Evolutionary conservation across 2,113 vertebrate genomes (phyloP), one percentile per base, ranked within the genome.

Genomic region (Sylvia atricapilla): DNA sequence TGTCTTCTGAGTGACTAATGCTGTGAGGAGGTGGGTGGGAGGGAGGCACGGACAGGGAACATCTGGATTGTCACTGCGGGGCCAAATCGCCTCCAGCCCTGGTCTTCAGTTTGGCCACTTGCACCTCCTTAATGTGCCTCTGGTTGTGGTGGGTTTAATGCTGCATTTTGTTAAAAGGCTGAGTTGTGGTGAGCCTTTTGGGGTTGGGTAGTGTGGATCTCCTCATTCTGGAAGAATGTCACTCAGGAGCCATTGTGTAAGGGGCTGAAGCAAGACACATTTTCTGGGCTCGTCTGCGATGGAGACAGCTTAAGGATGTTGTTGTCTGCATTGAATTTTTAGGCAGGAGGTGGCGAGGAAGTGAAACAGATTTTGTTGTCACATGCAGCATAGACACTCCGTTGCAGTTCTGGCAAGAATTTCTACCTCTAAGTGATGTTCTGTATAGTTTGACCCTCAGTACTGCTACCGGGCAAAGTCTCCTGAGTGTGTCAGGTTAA

Each of bases 1-100:
- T 91, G 82, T 96, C 91, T 89, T 79, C 63, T 15, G 59, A 78
- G 89, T 95, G 96, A 97, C 83, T 96, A 96, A 96, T 94, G 80
- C 92, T 0, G 4, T 46, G 76, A 81, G 94, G 95, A 92, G 85
- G 90, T 90, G 92, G 94, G 80, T 70, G 72, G 92, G 80, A 93
- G 59, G 74, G 39, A 89, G 83, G 83, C 88, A 89, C 0, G 6
- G 90, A 93, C 20, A 0, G 64, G 80, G 86, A 97, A 93, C 94
- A 93, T 95, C 93, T 97, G 96, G 83, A 35, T 52, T 89, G 95
- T 92, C 94, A 82, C 60, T 58, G 62, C 39, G 1, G 15, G 63
- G 76, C 94, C 94, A 89, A 7, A 88, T 89, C 13, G 13, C 89
- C 76, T 47, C 7, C 89, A 44, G 6, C 24, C 19, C 41, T 1